Base-by-base conservation (phyloP, 2,888 invertebrate genomes). In the Leptopilina myrica region DNA sequence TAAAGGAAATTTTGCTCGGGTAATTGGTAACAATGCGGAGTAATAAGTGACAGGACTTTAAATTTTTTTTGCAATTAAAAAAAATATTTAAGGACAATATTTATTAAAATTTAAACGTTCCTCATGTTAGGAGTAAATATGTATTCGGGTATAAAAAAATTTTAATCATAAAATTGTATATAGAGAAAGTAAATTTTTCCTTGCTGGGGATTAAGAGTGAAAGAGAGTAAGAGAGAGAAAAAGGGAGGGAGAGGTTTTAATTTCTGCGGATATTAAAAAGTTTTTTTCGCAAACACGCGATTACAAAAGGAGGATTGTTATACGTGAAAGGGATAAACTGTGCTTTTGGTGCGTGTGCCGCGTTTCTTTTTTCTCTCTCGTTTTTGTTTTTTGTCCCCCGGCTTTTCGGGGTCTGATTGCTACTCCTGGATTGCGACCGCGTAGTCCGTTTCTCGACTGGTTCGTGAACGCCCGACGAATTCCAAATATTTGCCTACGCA, bases 401-500 rank as follows among this genome's bases (percentile, higher is more conserved):
- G 56, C 79, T 81, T 85, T 82, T 82, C 80, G 73, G 64, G 65
- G 26, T 78, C 78, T 56, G n/a, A 53, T 77, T 75, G 77, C 77
- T 75, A 66, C 77, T 77, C 64, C 26, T 53, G 64, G 59, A 66
- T 66, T 75, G 65, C 80, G 80, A 80, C 77, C 80, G 59, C 79
- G 80, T 80, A 79, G 76, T 79, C 49, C 65, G 78, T 79, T 33
- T 49, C 77, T 77, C 80, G 15, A 66, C 66, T 78, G 64, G 79
- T 67, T 20, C 59, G 69, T 76, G 78, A 77, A 83, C 81, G 80
- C 84, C 82, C 83, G 79, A 84, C 84, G 83, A 85, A 86, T 85
- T 81, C 84, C 84, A 87, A 87, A 86, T 86, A 87, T 87, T 87
- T 86, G 83, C 83, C 78, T 82, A 84, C 84, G 79, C 84, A 82